These are phyloP conservation scores for Semicossyphus pulcher DNA, from an alignment of 2,113 vertebrate species.

Conservation along the genomic window DNA sequence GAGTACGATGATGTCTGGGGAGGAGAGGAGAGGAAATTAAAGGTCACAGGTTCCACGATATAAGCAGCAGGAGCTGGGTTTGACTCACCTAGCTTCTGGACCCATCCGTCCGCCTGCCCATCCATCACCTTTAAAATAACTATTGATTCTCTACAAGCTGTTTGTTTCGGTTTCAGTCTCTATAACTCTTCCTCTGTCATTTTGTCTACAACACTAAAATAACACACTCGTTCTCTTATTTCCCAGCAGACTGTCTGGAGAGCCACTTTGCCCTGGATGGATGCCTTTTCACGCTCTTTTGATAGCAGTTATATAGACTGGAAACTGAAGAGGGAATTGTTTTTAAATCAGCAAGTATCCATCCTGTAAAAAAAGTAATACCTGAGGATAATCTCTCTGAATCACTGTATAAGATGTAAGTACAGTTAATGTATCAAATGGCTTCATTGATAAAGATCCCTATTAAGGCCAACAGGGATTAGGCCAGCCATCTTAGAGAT, in stretches of 20 bases:
- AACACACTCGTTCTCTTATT: background rate
- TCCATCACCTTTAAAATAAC: conserved; percentile 45
- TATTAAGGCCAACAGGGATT: background rate
- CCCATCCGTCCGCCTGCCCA: conserved; percentile 27
- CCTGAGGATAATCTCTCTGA: background rate
- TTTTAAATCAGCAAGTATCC: background rate
- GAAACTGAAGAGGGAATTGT: background rate
- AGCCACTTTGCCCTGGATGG: background rate
- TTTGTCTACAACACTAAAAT: background rate
- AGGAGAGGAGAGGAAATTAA: conserved; percentile 60
- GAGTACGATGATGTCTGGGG: conserved; percentile 98
- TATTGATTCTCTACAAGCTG: conserved; percentile 31
- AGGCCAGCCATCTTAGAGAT: background rate
- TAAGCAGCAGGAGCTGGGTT: conserved; percentile 43
- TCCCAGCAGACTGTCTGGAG: background rate
- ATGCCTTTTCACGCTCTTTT: background rate
- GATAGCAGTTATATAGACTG: background rate
- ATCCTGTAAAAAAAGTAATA: background rate
- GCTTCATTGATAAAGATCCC: background rate
- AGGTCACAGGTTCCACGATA: conserved; percentile 48
- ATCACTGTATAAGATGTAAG: background rate
- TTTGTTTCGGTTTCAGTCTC: conserved; percentile 17
- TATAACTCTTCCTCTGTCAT: conserved; percentile 20
- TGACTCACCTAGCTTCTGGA: conserved; percentile 28
- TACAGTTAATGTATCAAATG: background rate